These are phyloP conservation scores for Zootermopsis nevadensis DNA, from an alignment of 2,888 invertebrate genomes.

Conservation along the genomic window DNA sequence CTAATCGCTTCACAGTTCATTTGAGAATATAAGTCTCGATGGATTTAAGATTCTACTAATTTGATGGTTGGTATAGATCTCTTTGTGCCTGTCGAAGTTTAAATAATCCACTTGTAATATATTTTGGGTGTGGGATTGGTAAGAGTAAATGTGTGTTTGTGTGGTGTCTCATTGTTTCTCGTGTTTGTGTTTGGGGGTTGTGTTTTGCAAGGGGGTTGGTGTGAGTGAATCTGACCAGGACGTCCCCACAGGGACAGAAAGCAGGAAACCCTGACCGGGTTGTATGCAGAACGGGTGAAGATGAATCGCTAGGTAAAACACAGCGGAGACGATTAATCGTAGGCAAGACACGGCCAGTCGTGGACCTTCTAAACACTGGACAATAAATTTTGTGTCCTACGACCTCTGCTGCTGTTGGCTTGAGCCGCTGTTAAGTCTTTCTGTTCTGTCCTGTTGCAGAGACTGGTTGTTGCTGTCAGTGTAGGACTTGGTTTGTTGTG, in stretches of 20 bases:
- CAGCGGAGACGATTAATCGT: constrained; percentile 49
- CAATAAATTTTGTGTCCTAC: constrained; percentile 45
- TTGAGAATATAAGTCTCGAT: background rate
- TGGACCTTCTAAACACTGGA: constrained; percentile 48
- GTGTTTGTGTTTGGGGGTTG: constrained; percentile 8
- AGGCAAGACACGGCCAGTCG: constrained; percentile 48
- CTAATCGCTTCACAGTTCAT: background rate
- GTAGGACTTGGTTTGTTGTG: too few relatives aligned
- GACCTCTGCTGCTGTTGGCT: background rate
- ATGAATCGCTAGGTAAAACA: constrained; percentile 52
- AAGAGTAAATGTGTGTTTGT: background rate
- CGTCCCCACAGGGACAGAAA: constrained; percentile 16
- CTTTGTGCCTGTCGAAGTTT: constrained; percentile 41
- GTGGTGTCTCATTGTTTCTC: background rate
- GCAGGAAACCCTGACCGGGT: constrained; percentile 9
- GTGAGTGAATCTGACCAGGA: background rate
- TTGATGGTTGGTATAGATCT: background rate
- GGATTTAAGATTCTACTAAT: background rate
- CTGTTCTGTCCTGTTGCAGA: background rate
- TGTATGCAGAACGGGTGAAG: constrained; percentile 37
- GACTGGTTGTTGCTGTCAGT: too few relatives aligned
- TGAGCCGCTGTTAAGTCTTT: background rate
- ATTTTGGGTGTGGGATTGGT: constrained; percentile 5
- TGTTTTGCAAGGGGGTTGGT: constrained; percentile 9
- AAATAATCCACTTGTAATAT: constrained; percentile 44